Percentiles rank a stretch among this genome's conserved stretches.
These are phyloP conservation scores for Lymantria monacha DNA, from an alignment of 2,888 invertebrate genomes.

Conservation along the genomic window DNA sequence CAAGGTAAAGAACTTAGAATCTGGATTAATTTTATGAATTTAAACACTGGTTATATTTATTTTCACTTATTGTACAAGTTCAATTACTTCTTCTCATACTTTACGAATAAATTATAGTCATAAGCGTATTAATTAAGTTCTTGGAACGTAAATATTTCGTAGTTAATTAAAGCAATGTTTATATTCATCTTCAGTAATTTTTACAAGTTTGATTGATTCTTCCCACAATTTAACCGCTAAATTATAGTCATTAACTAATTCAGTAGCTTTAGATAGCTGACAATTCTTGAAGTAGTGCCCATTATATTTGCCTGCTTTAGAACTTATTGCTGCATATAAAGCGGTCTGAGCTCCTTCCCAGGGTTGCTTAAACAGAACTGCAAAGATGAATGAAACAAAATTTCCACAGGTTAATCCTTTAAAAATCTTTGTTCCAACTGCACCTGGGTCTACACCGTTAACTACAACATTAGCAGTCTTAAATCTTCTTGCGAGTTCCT, in stretches of 20 bases:
- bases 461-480: slow-evolving; percentile 85
- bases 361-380: slow-evolving; percentile 87
- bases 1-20: no score
- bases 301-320: slow-evolving; percentile 84
- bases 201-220: slow-evolving; percentile 86
- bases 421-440: slow-evolving; percentile 91
- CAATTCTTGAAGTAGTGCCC: slow-evolving; percentile 92
- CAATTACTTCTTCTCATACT: no score
- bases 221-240: slow-evolving; percentile 91
- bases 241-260: slow-evolving; percentile 84
- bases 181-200: slow-evolving; percentile 84
- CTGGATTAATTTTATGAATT: no score
- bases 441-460: slow-evolving; percentile 92
- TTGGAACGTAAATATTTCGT: no score
- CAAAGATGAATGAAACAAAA: slow-evolving; percentile 83
- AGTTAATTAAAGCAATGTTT: slow-evolving; percentile 70
- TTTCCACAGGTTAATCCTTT: slow-evolving; percentile 70
- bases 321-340: slow-evolving; percentile 87
- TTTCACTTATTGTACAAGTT: no score
- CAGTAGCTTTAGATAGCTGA: slow-evolving; percentile 80
- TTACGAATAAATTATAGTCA: no score
- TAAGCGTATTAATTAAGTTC: no score
- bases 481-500: slow-evolving; percentile 86
- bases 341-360: slow-evolving; percentile 92
- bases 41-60: no score